Evolutionary conservation across 2,888 invertebrate genomes (phyloP), one percentile per base, ranked within the genome.

Genomic region (Luperina testacea): DNA sequence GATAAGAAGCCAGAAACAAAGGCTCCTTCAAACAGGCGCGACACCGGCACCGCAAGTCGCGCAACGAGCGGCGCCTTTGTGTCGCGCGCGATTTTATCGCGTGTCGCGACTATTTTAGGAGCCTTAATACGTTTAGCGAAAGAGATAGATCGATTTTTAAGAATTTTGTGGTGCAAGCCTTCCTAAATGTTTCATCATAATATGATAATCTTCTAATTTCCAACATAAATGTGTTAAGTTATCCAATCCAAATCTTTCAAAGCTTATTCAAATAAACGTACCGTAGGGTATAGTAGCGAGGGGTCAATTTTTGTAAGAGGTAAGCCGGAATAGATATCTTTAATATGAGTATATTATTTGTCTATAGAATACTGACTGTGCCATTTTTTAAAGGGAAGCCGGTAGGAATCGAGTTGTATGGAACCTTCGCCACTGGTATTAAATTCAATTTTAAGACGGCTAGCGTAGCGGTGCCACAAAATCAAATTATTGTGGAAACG

Each of bases 231-330:
- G 8, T 32, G 32, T 75, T 24, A 24, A 24, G 27, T 74, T 32
- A 57, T 75, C 24, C 7, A 42, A 74, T 75, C 45, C 24, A 27
- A 74, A 32, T 59, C n/a, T 59, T 48, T 45, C 75, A 53, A 73
- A 73, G 20, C 20, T 51, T 17, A 48, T n/a, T 75, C 17, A 48
- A 75, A 48, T 72, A 13, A 72, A 15, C 42, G 45, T 59, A 32
- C 24, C 8, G 13, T 24, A 57, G 8, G 32, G 32, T 32, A 32
- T 1, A 32, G 32, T 32, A 32, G 32, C 32, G 32, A 32, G 1
- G 32, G 32, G 32, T 32, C 32, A 32, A 32, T 32, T 32, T 32
- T 32, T 32, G 32, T 32, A 32, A 32, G 32, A 32, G 32, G 32
- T 32, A 32, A 32, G 32, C 32, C 32, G 32, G 32, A 32, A 32